Evolutionary conservation across 2,797 vertebrate genomes (phyloP), one percentile per base, ranked within the genome.

Genomic region (Sarcophilus harrisii): DNA sequence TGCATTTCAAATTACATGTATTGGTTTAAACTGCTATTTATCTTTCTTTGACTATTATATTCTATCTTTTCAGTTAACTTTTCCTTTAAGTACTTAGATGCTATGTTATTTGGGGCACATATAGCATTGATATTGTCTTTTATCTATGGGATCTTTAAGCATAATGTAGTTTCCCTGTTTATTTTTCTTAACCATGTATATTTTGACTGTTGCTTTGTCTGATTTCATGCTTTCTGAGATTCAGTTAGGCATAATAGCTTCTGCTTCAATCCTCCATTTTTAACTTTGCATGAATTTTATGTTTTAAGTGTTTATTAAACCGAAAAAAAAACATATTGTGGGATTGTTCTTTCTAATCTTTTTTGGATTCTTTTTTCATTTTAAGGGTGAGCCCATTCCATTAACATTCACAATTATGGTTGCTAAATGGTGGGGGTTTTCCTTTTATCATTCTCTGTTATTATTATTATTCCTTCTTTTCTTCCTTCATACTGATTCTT

Each of bases 31-130:
- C 11, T 87, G 73, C 9, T 49, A 3, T 45, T 87, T 87, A 87
- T 87, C 38, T 87, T 45, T 87, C 21, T 87, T 49, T 87, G 21
- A 1, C 9, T 87, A 49, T 87, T 49, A 4, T 6, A 21, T 49
- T 21, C 73, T 49, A 87, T 49, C 38, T 87, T 87, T 18, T 87
- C 38, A 87, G 13, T 81, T 45, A 81, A 12, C 32, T 27, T 49
- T 87, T 87, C 38, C 73, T 87, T 81, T 81, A 81, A 81, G 18
- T 81, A 81, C n/a, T 81, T 87, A 87, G 73, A 87, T 87, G n/a
- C 16, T 9, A 38, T 38, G 73, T 21, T 73, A 87, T 87, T 49
- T 87, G 73, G 24, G 11, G 8, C 73, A 27, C 38, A 49, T 10
- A 45, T 87, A 27, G 3, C 24, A 11, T 12, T 49, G 73, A 87